Conservation (phyloP, 2,797 vertebrate genomes). For the Sebastolobus altivelis region DNA sequence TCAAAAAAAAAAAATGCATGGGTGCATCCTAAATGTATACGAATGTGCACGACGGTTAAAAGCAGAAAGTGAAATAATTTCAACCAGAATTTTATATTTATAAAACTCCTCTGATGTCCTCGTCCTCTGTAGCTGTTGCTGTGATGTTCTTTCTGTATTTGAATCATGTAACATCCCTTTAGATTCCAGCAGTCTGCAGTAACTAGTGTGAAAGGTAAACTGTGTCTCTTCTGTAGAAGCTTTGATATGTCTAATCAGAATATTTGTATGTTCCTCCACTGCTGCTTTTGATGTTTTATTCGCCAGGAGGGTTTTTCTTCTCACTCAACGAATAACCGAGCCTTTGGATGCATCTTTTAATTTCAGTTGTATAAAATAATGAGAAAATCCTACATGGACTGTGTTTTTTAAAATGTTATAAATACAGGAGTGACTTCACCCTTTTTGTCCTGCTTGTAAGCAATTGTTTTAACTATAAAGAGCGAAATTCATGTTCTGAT, state of each 20-base stretch:
- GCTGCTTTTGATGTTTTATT: conserved; percentile 26
- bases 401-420: background rate
- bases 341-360: conserved; percentile 1
- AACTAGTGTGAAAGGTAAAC: conserved; percentile 34
- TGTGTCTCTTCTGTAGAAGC: conserved; percentile 41
- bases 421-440: background rate
- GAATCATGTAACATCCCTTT: conserved; percentile 33
- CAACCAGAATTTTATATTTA: background rate
- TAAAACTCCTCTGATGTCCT: conserved; percentile 19
- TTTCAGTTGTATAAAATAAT: background rate
- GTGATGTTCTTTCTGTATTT: conserved; percentile 35
- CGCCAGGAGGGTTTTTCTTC: background rate
- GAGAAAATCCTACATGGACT: conserved; percentile 40
- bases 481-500: background rate
- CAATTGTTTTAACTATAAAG: background rate
- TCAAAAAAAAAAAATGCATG: conserved; percentile 47
- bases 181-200: conserved; percentile 37
- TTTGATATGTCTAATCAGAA: too few species aligned
- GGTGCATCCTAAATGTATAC: conserved; percentile 56
- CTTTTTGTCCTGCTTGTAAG: background rate
- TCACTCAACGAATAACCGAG: background rate
- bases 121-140: conserved; percentile 44
- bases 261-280: background rate
- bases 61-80: background rate
- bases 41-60: conserved; percentile 33